Evolutionary conservation across 2,888 invertebrate genomes (phyloP).

Genomic region (Polia nebulosa): DNA sequence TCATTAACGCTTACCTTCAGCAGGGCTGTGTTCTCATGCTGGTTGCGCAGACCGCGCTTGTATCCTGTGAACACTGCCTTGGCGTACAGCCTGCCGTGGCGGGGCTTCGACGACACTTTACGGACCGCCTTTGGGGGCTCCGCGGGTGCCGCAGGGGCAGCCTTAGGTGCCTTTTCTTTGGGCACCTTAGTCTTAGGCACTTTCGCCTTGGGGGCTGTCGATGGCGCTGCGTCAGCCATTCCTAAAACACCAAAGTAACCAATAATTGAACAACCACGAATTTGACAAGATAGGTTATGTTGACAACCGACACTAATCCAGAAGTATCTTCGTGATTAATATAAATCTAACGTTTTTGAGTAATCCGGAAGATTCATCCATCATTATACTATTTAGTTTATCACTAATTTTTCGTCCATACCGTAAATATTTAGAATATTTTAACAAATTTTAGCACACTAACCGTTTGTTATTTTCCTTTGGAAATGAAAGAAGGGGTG

Average conservation of each 20-base stretch:
- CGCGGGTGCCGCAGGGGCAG: constrained; percentile 90
- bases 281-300: constrained; percentile 83
- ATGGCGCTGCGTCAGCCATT: constrained; percentile 92
- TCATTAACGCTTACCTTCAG: constrained; percentile 92
- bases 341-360: constrained; percentile 72
- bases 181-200: constrained; percentile 91
- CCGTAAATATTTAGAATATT: constrained; percentile 62
- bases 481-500: constrained; percentile 83
- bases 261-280: constrained; percentile 61
- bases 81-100: constrained; percentile 98
- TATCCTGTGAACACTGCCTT: constrained; percentile 99
- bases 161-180: constrained; percentile 90
- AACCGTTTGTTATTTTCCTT: constrained; percentile 84
- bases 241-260: constrained; percentile 81
- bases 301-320: constrained; percentile 84
- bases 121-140: constrained; percentile 89
- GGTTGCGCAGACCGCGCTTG: constrained; percentile 99
- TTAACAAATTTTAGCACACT: constrained; percentile 75
- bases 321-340: constrained; percentile 73
- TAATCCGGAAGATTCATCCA: constrained; percentile 41
- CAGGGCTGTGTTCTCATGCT: constrained; percentile 99
- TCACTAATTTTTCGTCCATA: constrained; percentile 70
- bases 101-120: constrained; percentile 88
- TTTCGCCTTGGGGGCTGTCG: constrained; percentile 90
- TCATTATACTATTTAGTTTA: constrained; percentile 45